phyloP scores from a whole-genome alignment of 2,797 vertebrate species.

The Pantherophis alleghaniensis region DNA sequence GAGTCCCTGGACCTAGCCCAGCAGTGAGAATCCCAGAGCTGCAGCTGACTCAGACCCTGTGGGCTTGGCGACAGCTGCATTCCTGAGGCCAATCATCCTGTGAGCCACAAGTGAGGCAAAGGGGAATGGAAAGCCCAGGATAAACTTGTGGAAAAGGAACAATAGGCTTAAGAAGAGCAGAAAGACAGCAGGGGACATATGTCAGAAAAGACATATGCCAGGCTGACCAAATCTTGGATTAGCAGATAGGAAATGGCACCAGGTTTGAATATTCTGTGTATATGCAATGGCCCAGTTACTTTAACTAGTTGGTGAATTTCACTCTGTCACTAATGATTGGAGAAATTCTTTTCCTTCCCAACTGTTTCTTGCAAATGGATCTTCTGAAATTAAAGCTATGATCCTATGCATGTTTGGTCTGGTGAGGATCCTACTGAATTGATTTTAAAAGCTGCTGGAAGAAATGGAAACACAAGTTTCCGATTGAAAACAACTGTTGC shows the following conservation, averaged over 20 bases:
- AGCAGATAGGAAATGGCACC: neutral
- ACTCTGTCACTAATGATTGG: neutral
- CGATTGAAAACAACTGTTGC: neutral
- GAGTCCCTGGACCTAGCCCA: neutral
- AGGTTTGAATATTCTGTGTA: neutral
- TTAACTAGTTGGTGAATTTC: neutral
- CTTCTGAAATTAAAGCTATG: neutral
- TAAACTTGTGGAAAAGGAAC: neutral
- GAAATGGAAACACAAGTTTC: neutral
- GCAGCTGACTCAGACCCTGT: neutral
- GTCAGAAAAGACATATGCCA: neutral
- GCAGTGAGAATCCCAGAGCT: neutral
- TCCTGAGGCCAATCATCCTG: slow-evolving; percentile 18
- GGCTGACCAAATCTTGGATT: neutral
- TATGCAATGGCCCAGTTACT: neutral
- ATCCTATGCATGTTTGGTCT: neutral
- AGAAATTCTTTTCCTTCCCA: neutral
- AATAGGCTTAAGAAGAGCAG: neutral
- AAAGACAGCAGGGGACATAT: neutral
- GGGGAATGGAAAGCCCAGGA: neutral
- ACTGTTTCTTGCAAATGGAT: neutral
- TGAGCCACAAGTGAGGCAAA: neutral
- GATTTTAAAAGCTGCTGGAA: neutral
- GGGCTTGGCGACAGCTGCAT: slow-evolving; percentile 2
- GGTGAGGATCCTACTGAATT: neutral